A percentile compares a stretch with the other conserved stretches of the same genome.
phyloP scores from a whole-genome alignment of 2,113 vertebrate genomes.

The Paradisaea rubra region DNA sequence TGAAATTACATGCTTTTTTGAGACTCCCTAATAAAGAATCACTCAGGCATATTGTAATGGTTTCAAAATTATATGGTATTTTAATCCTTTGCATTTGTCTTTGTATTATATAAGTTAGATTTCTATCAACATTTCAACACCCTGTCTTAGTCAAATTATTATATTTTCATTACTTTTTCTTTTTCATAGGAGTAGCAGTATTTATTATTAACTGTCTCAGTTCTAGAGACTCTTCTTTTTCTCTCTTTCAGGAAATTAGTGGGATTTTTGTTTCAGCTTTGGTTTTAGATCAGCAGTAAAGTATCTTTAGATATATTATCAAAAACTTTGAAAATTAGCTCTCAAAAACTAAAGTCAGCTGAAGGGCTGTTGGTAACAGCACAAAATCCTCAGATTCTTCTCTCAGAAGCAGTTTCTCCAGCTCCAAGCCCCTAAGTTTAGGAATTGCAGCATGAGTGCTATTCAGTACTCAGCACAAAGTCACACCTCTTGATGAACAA shows the following conservation, averaged over 20 bases:
- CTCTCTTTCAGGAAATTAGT: background rate
- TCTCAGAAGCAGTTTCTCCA: background rate
- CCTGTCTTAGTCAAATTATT: background rate
- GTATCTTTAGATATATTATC: background rate
- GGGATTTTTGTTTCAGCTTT: background rate
- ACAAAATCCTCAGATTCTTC: background rate
- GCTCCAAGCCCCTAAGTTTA: background rate
- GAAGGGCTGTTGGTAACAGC: background rate
- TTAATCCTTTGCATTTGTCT: constrained; percentile 30
- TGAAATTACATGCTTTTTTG: constrained; percentile 35
- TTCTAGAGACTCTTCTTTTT: background rate
- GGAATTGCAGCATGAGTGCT: background rate
- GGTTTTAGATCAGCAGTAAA: background rate
- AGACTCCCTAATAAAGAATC: constrained; percentile 17
- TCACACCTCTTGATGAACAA: background rate
- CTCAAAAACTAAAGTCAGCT: background rate
- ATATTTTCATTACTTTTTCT: background rate
- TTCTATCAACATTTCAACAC: constrained; percentile 35
- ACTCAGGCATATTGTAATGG: constrained; percentile 6
- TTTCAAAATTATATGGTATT: constrained; percentile 35
- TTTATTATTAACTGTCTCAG: background rate
- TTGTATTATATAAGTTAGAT: constrained; percentile 32
- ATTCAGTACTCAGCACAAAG: background rate
- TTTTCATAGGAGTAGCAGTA: background rate
- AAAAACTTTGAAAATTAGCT: background rate